Evolutionary conservation across 1,140 invertebrate species (phyloP).

Genomic region (Drosophila dunni): DNA sequence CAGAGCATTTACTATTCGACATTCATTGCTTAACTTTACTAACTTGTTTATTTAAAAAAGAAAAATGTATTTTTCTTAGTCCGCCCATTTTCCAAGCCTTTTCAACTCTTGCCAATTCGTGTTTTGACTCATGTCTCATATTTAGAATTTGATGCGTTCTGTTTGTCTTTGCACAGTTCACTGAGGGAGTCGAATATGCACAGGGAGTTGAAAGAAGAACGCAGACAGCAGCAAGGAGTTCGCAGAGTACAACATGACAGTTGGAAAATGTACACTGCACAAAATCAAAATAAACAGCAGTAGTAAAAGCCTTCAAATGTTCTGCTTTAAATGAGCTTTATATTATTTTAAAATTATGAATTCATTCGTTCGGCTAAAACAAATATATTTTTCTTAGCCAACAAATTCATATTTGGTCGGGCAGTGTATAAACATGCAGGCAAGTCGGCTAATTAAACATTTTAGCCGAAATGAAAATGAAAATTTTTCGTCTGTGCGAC

Average conservation of each 20-base stretch:
- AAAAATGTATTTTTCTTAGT: background rate
- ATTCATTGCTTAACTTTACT: background rate
- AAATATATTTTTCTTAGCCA: too few species aligned
- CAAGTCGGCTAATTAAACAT: slow-evolving; percentile 69
- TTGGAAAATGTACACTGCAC: background rate
- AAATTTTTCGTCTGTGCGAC: slow-evolving; percentile 54
- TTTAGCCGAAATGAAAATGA: slow-evolving; percentile 66
- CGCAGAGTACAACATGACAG: background rate
- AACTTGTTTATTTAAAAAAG: slow-evolving; percentile 13
- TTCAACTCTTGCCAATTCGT: slow-evolving; percentile 40
- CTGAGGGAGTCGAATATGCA: background rate
- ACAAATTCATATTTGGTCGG: background rate
- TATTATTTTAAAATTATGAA: too few species aligned
- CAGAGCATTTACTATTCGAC: background rate
- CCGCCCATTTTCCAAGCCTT: slow-evolving; percentile 22
- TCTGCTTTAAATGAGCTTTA: too few species aligned
- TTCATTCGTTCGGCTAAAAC: too few species aligned
- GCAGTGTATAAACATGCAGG: background rate
- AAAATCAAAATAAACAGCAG: too few species aligned
- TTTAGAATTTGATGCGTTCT: slow-evolving; percentile 50
- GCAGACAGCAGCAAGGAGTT: background rate
- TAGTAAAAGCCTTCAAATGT: too few species aligned
- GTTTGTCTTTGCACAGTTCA: slow-evolving; percentile 60
- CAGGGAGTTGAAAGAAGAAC: too few species aligned
- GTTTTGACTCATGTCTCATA: slow-evolving; percentile 42